A percentile compares a stretch with the other conserved stretches of the same genome.
phyloP scores from a whole-genome alignment of 2,797 vertebrate genomes.

The Stomatorhinus walkeri region DNA sequence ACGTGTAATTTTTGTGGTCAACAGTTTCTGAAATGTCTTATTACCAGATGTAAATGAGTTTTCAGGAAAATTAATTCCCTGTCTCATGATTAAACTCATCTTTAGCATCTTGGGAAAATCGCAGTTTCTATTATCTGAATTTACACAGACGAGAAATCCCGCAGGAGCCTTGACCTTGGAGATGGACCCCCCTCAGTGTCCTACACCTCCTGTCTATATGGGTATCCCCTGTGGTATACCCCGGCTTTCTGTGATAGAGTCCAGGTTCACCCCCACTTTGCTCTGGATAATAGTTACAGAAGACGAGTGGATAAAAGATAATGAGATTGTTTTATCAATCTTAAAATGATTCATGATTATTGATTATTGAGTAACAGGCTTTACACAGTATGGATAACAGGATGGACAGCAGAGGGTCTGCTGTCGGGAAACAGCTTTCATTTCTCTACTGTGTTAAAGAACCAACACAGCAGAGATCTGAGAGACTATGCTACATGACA shows the following conservation, averaged over 20 bases:
- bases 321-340: neutral
- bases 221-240: neutral
- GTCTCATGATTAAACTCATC: neutral
- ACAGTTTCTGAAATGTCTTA: neutral
- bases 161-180: neutral
- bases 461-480: neutral
- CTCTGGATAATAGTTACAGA: neutral
- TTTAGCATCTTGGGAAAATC: neutral
- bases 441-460: neutral
- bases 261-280: neutral
- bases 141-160: neutral
- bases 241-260: neutral
- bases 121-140: neutral
- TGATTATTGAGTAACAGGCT: neutral
- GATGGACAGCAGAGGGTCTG: neutral
- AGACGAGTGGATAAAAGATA: neutral
- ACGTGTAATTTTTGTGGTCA: neutral
- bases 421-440: neutral
- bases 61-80: neutral
- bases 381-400: neutral
- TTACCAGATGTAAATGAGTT: neutral
- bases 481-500: neutral
- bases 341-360: neutral
- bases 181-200: neutral
- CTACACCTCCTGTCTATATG: neutral